Conservation (phyloP, 2,888 invertebrate species). For the Lamellibrachia columna region DNA sequence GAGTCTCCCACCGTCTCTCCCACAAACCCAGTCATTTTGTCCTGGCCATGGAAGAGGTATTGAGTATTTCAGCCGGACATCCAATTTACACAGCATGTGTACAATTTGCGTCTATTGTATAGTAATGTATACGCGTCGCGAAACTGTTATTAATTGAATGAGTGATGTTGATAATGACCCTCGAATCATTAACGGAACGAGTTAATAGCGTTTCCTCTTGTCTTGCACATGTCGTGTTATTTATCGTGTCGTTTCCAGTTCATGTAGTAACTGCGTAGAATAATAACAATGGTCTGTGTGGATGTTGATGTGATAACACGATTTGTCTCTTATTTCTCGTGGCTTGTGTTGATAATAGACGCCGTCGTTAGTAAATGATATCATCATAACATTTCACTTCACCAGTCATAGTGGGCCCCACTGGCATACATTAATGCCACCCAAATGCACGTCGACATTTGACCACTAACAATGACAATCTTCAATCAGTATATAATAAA, state of each 20-base stretch:
- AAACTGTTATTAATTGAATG: slow-evolving; percentile 10
- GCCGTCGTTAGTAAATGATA: not conserved
- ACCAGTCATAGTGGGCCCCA: not conserved
- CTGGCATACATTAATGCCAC: not conserved
- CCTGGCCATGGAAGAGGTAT: not conserved
- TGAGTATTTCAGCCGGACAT: not conserved
- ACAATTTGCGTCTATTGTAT: not conserved
- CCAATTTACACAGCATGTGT: not conserved
- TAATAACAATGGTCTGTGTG: not conserved
- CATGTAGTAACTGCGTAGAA: not conserved
- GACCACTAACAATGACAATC: not conserved
- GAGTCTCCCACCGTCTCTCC: not conserved
- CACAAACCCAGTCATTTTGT: not conserved
- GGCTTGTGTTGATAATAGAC: not conserved
- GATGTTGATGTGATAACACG: not conserved
- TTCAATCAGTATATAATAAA: not conserved
- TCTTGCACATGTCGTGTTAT: not conserved
- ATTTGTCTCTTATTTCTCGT: not conserved
- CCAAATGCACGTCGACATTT: not conserved
- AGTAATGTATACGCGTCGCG: not conserved
- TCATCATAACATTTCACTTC: not conserved
- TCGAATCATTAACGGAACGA: not conserved
- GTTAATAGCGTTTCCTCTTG: not conserved
- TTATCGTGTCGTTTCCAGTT: not conserved
- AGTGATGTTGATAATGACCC: not conserved